These are phyloP conservation scores for Atta texana DNA, from an alignment of 1,140 invertebrate genomes.

Conservation along the genomic window DNA sequence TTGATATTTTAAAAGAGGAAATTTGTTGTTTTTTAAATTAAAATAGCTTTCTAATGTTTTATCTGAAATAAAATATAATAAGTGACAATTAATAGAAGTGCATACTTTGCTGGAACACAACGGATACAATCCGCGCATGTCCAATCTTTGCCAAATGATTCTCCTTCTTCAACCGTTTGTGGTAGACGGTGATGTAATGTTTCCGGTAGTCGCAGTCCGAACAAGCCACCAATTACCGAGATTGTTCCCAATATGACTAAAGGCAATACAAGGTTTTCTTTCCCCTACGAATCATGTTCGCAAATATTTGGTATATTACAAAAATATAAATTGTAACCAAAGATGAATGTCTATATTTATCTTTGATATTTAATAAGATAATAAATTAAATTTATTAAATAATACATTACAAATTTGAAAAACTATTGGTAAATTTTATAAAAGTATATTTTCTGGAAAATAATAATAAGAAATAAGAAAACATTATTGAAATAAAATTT, in stretches of 20 bases:
- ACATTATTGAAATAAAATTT: not conserved
- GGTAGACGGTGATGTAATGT: conserved; percentile 92
- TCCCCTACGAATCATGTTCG: conserved; percentile 88
- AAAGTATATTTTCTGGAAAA: not conserved
- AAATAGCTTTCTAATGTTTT: not conserved
- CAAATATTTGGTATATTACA: conserved; percentile 12
- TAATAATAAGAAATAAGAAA: not conserved
- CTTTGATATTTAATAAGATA: not conserved
- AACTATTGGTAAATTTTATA: not conserved
- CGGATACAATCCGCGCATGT: conserved; percentile 90
- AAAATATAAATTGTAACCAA: not conserved
- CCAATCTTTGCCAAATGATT: conserved; percentile 95
- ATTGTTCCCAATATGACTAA: conserved; percentile 93
- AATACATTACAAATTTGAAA: not conserved
- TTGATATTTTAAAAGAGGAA: not conserved
- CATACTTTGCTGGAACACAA: conserved; percentile 89
- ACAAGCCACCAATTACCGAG: conserved; percentile 92
- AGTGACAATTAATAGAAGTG: not conserved
- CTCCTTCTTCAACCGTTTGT: conserved; percentile 94
- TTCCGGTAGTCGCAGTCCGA: conserved; percentile 92
- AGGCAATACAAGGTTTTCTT: conserved; percentile 93
- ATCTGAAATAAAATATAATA: not conserved
- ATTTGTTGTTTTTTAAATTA: not conserved
- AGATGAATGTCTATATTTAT: not conserved
- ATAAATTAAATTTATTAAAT: not conserved